Base-by-base conservation (phyloP, 2,797 vertebrate genomes). In the Sardinella longiceps region DNA sequence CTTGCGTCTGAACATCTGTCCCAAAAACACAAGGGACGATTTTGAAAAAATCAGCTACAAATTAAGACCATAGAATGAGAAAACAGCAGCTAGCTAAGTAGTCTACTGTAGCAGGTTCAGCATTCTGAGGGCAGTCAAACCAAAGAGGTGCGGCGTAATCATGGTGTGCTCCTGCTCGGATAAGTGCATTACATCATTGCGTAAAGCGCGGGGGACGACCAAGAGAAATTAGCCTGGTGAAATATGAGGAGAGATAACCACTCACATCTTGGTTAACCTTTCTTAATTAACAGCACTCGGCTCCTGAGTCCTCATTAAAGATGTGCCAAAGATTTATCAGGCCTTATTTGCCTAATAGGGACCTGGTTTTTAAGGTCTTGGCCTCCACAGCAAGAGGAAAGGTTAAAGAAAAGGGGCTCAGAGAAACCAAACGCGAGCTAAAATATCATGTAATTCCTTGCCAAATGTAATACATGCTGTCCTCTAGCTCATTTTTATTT, bases 331-430 rank as follows among this genome's bases (percentile, higher is more conserved):
- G 96, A 97, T 97, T 96, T 95, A 97, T 97, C 95, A 95, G 94
- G 91, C 92, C 95, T 96, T 96, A 97, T 97, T 96, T 97, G 95
- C 96, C 93, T 96, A 97, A 97, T 97, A 95, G 92, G 93, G 94
- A 94, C 95, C 96, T 95, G 95, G 95, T 94, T 96, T 95, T 93
- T 91, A 92, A 95, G 94, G 92, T 94, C 94, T 95, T 94, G 82
- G 95, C 94, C 95, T 94, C 93, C 94, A 92, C 93, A 0, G 94
- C 94, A 92, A 94, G 95, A 95, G 95, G 94, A 82, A 81, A 80
- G 82, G 80, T 85, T 84, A 82, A 60, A 83, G 53, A n/a, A 80
- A 86, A 85, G 83, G 66, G 82, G 50, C 48, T 23, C 48, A 46
- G 28, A 30, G 82, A 63, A 85, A 63, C 53, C 11, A 87, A 87